phyloP scores from a whole-genome alignment of 2,888 invertebrate genomes.

The Drosophila nigricruria region DNA sequence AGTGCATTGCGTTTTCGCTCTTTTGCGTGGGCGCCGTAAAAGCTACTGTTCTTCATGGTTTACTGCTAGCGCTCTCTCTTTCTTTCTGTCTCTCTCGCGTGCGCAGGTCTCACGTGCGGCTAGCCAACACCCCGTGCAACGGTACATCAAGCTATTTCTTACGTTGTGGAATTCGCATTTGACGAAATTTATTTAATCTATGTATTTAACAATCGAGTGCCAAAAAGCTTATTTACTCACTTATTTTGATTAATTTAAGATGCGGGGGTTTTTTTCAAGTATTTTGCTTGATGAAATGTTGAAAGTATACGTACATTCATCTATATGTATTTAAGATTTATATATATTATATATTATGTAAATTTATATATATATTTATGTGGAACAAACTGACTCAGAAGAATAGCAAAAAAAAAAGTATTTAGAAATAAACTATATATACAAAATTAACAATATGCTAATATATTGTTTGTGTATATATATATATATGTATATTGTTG shows the following conservation, averaged over 20 bases:
- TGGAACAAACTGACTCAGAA: background rate
- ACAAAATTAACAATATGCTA: constrained; percentile 13
- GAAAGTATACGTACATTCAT: background rate
- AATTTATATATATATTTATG: background rate
- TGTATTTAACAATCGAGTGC: constrained; percentile 11
- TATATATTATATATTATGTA: background rate
- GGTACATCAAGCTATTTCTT: constrained; percentile 23
- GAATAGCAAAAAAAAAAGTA: background rate
- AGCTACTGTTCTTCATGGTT: constrained; percentile 19
- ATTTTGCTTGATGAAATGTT: background rate
- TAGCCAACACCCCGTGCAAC: constrained; percentile 17
- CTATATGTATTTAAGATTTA: background rate
- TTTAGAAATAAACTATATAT: background rate
- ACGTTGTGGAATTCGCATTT: constrained; percentile 15
- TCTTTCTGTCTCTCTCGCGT: constrained; percentile 53
- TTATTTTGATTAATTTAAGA: background rate
- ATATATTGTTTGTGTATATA: background rate
- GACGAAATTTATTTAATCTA: constrained; percentile 40
- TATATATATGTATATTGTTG: background rate
- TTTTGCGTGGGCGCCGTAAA: constrained; percentile 58
- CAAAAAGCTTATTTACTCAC: background rate
- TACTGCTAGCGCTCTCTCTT: constrained; percentile 42
- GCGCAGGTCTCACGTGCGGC: constrained; percentile 66
- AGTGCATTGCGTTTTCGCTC: constrained; percentile 72
- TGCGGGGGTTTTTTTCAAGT: background rate